A percentile compares a stretch with the other conserved stretches of the same genome.
Conservation (phyloP, 1,140 invertebrate genomes). For the Saccostrea glomerata region DNA sequence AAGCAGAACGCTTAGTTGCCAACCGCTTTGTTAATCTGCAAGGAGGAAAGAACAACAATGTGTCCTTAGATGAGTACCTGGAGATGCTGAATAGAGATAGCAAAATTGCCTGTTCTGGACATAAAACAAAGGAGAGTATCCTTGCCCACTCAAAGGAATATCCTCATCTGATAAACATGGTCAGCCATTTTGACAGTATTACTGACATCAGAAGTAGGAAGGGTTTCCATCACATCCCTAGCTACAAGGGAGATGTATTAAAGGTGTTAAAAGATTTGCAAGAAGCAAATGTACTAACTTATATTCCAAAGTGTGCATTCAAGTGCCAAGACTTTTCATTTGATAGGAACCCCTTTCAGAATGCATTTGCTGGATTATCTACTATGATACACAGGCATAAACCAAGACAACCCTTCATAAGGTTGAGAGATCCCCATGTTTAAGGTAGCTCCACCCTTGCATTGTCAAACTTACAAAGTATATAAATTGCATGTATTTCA, state of each 20-base stretch:
- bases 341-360: constrained; percentile 25
- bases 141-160: constrained; percentile 54
- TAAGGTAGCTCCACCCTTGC: not conserved
- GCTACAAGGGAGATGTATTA: constrained; percentile 45
- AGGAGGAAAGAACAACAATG: constrained; percentile 53
- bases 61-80: constrained; percentile 49
- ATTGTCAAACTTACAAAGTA: no score
- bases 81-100: constrained; percentile 54
- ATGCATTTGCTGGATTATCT: not conserved
- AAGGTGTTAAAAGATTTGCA: constrained; percentile 39
- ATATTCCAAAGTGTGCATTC: not conserved
- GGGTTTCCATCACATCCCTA: constrained; percentile 52
- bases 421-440: not conserved
- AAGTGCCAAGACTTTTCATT: not conserved
- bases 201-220: constrained; percentile 22
- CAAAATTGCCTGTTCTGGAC: constrained; percentile 46
- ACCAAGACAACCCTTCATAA: not conserved
- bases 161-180: constrained; percentile 39
- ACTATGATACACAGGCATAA: constrained; percentile 11
- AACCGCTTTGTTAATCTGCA: constrained; percentile 51
- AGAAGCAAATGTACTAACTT: not conserved
- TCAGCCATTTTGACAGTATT: constrained; percentile 40
- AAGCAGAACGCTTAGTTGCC: constrained; percentile 29
- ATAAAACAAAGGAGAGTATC: constrained; percentile 46
- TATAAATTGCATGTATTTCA: no score